These are phyloP conservation scores for Emydoidea blandingii DNA, from an alignment of 2,797 vertebrate species.

Conservation along the genomic window DNA sequence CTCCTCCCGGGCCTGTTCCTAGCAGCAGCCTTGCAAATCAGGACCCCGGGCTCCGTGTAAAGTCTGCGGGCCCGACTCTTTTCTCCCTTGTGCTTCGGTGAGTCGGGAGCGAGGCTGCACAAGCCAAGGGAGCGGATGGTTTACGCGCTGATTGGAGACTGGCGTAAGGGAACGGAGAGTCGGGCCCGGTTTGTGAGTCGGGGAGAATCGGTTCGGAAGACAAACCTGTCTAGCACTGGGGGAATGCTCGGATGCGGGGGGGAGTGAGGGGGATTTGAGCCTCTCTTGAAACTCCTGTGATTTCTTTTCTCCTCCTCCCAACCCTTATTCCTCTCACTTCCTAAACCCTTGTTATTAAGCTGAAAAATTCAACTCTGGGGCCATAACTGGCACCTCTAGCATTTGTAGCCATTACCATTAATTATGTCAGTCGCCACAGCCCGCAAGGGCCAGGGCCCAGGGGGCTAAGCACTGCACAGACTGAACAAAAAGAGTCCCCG, in stretches of 20 bases:
- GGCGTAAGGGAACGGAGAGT: background rate
- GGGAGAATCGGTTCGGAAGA: background rate
- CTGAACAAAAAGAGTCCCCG: background rate
- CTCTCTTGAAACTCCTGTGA: background rate
- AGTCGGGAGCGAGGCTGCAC: no score
- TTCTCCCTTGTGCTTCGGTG: background rate
- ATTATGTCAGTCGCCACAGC: background rate
- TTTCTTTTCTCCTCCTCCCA: background rate
- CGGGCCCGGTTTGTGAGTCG: background rate
- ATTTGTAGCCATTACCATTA: background rate
- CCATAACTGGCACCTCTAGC: background rate
- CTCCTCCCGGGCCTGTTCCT: background rate
- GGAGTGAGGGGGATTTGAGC: background rate
- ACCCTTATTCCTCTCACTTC: background rate
- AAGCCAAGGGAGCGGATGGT: background rate
- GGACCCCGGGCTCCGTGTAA: background rate
- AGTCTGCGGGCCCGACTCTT: background rate
- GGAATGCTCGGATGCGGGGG: background rate
- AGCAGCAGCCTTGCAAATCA: background rate
- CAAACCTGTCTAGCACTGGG: background rate
- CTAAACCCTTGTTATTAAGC: background rate
- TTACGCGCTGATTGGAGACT: background rate
- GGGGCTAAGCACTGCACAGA: background rate
- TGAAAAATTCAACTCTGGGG: background rate
- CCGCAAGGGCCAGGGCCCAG: background rate